These are phyloP conservation scores for Oreohelix idahoensis DNA, from an alignment of 1,140 invertebrate species.

Conservation along the genomic window DNA sequence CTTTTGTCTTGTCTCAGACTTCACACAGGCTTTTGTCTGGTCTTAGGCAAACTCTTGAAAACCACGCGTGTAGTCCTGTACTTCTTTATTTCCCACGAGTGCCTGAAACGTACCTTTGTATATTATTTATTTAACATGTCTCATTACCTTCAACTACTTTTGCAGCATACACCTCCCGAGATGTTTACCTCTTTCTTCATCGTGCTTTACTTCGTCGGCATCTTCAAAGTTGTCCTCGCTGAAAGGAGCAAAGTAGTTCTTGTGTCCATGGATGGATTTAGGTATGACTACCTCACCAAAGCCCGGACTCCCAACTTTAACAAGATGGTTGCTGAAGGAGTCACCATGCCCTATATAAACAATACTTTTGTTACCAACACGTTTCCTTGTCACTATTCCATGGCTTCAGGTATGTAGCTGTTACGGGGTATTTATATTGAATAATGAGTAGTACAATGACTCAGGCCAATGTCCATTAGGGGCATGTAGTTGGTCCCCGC, in stretches of 20 bases:
- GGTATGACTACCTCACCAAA: constrained; percentile 69
- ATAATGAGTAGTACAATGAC: too few species aligned
- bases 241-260: constrained; percentile 64
- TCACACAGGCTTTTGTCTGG: too few species aligned
- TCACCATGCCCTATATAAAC: constrained; percentile 60
- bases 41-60: too few species aligned
- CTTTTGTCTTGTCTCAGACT: too few species aligned
- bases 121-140: too few species aligned
- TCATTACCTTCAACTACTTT: too few species aligned
- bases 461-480: too few species aligned
- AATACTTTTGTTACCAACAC: constrained; percentile 83
- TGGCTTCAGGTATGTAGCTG: constrained; percentile 82
- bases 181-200: background rate
- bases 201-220: background rate
- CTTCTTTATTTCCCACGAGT: too few species aligned
- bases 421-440: too few species aligned
- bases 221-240: background rate
- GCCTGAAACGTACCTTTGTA: too few species aligned
- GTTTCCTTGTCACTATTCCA: constrained; percentile 85
- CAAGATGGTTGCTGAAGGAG: constrained; percentile 59
- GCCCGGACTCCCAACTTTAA: constrained; percentile 66
- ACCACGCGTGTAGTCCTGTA: too few species aligned
- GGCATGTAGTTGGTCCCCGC: too few species aligned
- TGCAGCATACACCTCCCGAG: background rate
- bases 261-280: constrained; percentile 73